Evolutionary conservation across 1,140 invertebrate species (phyloP).

Genomic region (Trachymyrmex cornetzi): DNA sequence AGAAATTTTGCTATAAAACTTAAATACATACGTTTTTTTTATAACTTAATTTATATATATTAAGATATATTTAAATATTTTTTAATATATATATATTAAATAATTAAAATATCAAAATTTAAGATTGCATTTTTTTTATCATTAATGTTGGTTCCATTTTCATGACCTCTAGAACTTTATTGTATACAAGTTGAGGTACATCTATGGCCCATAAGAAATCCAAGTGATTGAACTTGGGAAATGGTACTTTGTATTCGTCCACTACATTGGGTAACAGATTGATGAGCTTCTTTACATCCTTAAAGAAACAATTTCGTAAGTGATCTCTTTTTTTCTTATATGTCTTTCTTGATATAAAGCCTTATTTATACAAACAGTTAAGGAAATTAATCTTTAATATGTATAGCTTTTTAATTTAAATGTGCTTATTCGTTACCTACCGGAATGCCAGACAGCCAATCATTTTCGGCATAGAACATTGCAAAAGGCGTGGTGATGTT

Average conservation of each 20-base stretch:
- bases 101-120: too few species aligned
- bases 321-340: not conserved
- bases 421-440: conserved; percentile 79
- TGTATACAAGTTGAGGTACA: conserved; percentile 89
- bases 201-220: conserved; percentile 91
- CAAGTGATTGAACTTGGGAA: conserved; percentile 90
- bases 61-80: too few species aligned
- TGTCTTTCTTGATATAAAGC: not conserved
- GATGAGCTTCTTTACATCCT: conserved; percentile 88
- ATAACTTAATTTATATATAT: too few species aligned
- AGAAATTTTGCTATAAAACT: too few species aligned
- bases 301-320: conserved; percentile 71
- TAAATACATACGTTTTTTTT: too few species aligned
- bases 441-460: conserved; percentile 89
- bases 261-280: conserved; percentile 86
- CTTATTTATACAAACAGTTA: not conserved
- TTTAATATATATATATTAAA: too few species aligned
- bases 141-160: conserved; percentile 43
- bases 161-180: conserved; percentile 86
- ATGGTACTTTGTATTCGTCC: conserved; percentile 87
- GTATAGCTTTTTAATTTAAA: not conserved
- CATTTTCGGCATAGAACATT: conserved; percentile 90
- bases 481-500: conserved; percentile 90
- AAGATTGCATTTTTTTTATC: too few species aligned
- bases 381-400: not conserved